Base-by-base conservation (phyloP, 1,140 invertebrate species). In the Pararge aegeria region DNA sequence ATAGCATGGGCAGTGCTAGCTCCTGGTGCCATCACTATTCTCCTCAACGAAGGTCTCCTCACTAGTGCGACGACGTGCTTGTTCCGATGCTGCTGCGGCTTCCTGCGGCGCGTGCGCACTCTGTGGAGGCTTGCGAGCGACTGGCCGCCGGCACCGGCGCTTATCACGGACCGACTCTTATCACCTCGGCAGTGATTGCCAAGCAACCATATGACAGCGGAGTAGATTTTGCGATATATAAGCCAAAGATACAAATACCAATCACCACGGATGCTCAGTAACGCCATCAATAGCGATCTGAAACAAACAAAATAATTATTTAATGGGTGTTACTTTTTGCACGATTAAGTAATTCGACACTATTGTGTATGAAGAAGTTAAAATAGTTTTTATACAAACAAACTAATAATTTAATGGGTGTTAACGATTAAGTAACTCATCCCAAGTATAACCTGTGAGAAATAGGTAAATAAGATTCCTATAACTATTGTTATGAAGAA, bases 1-100 rank as follows among this genome's bases (percentile, higher is more conserved):
- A 90, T 90, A 42, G 87, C 70, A 60, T 90, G 86, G 18, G 80
- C 84, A 54, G 88, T 82, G 65, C 79, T 83, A 34, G 84, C 71
- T 83, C 86, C 86, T 38, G 86, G 86, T 73, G 86, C 86, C 86
- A 89, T 89, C 9, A 89, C 84, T 62, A 87, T 83, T 68, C 82
- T 77, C 64, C 80, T 82, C 37, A 85, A 61, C 30, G 84, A 89
- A 51, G 82, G 79, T 80, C 81, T 87, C 56, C 84, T 78, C 40
- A 80, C 80, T 69, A 87, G 77, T 49, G 84, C 80, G 58, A 85
- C 81, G 55, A 83, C 75, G 61, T 83, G 80, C 64, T 83, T 85
- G 5, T 60, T 60, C 44, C 75, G 81, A 59, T 79, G 64, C 57
- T 77, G 74, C 67, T 75, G 74, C 42, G 74, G 50, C 64, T 71